Evolutionary conservation across 1,140 invertebrate genomes (phyloP), one percentile per base, ranked within the genome.

Genomic region (Atta cephalotes): DNA sequence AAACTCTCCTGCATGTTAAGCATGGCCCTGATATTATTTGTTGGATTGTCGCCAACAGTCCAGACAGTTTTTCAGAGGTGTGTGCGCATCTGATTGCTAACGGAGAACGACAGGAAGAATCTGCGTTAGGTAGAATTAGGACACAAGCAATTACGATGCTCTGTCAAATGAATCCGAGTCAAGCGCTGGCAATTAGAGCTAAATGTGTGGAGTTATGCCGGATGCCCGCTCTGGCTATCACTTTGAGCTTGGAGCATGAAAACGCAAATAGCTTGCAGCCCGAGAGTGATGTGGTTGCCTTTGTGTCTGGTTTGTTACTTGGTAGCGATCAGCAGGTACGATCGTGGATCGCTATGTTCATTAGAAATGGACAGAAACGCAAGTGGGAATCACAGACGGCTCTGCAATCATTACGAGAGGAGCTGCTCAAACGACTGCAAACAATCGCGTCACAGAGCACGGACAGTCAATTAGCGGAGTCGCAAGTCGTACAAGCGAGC

Each of bases 61-160:
- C 99, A 7, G 98, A 99, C 92, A 97, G 97, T 92, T 99, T 99
- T 94, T 96, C 97, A 92, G 98, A 99, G 96, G 98, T 99, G 35
- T 98, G 98, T 85, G 96, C 97, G 12, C 97, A 97, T 91, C 95
- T 99, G 51, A 98, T 99, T 58, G 95, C 97, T 72, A 98, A 98
- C 95, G 98, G 98, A 65, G 98, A 99, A 92, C 97, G 97, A 92
- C 97, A 98, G 91, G 98, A 99, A 93, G 98, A 98, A 92, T 97
- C 97, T 53, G 95, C 96, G 51, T 96, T 97, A 86, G 98, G 98
- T 18, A 96, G 96, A 74, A 96, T 97, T 51, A 95, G 98, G 72
- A 96, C 97, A 25, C 95, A 97, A 77, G 96, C 98, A 31, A 95
- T 99, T 18, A 97, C 97, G 72, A 96, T 97, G 88, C 93, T 99